Evolutionary conservation across 2,797 vertebrate species (phyloP).

Genomic region (Bradypodion ventrale): DNA sequence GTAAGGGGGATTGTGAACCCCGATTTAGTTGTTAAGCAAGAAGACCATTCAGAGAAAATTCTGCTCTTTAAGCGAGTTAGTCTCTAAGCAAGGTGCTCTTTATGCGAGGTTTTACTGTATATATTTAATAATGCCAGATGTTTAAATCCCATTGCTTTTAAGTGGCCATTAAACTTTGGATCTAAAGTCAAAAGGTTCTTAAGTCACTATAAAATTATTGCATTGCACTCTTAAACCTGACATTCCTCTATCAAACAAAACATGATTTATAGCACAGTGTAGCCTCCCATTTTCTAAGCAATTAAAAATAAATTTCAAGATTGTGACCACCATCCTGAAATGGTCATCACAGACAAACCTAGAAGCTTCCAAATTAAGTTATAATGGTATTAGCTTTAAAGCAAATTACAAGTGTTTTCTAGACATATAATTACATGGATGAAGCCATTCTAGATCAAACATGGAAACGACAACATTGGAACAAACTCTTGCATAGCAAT

Average conservation of each 20-base stretch:
- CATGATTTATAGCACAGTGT: neutral
- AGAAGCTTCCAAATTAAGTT: neutral
- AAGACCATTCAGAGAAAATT: too few relatives aligned
- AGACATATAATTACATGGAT: neutral
- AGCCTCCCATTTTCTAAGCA: neutral
- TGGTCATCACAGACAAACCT: neutral
- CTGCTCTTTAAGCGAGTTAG: too few relatives aligned
- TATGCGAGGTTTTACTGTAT: too few relatives aligned
- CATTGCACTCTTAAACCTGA: neutral
- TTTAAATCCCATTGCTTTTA: neutral
- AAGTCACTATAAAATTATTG: neutral
- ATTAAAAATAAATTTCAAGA: neutral
- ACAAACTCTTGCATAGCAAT: neutral
- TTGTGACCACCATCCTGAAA: neutral
- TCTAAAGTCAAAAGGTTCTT: neutral
- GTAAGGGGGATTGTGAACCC: too few relatives aligned
- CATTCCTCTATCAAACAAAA: neutral
- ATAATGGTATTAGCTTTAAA: neutral
- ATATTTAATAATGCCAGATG: neutral
- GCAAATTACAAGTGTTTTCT: neutral
- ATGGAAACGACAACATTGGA: neutral
- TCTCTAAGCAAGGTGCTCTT: too few relatives aligned
- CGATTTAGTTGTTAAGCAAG: too few relatives aligned
- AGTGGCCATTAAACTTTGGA: neutral
- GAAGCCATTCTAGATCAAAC: neutral